Evolutionary conservation across 2,113 vertebrate genomes (phyloP).

Genomic region (Psephotus haematonotus): DNA sequence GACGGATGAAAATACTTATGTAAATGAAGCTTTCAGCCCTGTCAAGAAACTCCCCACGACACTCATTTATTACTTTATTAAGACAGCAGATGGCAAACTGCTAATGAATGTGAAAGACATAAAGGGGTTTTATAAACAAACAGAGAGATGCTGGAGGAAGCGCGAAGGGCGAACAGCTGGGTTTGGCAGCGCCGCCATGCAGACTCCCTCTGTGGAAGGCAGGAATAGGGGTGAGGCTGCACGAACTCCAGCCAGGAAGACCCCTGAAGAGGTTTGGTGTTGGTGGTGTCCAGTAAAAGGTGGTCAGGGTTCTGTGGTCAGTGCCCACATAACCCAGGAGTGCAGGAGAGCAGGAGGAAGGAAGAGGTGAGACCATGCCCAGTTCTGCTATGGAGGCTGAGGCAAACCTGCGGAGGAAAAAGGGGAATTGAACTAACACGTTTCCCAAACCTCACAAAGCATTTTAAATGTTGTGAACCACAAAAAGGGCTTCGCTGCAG

Average conservation of each 20-base stretch:
- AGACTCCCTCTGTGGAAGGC: background rate
- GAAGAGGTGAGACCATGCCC: background rate
- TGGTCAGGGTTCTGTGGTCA: background rate
- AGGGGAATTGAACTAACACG: rapidly evolving
- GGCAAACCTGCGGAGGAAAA: rapidly evolving
- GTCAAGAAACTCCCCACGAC: slow-evolving; percentile 38
- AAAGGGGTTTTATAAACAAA: slow-evolving; percentile 28
- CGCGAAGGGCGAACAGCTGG: background rate
- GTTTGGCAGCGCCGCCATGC: background rate
- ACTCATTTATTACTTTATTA: slow-evolving; percentile 68
- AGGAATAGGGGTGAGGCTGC: background rate
- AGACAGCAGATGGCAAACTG: slow-evolving; percentile 72
- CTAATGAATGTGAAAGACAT: slow-evolving; percentile 62
- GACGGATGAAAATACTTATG: slow-evolving; percentile 44
- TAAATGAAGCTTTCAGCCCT: slow-evolving; percentile 45
- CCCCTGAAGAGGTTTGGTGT: background rate
- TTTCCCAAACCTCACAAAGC: background rate
- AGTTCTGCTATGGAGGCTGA: background rate
- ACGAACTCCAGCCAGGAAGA: background rate
- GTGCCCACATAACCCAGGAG: background rate
- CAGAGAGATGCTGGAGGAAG: background rate
- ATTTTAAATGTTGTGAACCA: background rate
- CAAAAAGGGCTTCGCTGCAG: background rate
- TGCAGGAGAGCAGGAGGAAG: background rate
- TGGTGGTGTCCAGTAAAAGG: background rate